These are phyloP conservation scores for Neostethus bicornis DNA, from an alignment of 2,797 vertebrate genomes.

Conservation along the genomic window DNA sequence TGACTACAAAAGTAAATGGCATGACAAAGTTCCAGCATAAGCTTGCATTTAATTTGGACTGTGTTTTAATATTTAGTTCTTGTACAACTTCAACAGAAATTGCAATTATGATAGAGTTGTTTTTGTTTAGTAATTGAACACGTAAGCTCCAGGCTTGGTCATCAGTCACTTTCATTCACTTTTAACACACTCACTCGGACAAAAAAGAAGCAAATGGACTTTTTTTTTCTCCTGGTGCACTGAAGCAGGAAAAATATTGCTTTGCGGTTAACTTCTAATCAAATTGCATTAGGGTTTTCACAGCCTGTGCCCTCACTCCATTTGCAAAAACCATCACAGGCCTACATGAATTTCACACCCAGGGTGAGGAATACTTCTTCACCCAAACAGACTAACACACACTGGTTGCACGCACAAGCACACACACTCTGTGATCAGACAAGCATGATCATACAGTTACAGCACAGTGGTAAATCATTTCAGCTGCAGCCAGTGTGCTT, in stretches of 20 bases:
- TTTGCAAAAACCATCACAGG: conserved; percentile 74
- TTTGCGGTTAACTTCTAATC: conserved; percentile 76
- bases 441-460: conserved; percentile 63
- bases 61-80: conserved; percentile 30
- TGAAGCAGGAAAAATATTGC: conserved; percentile 72
- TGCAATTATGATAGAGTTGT: conserved; percentile 55
- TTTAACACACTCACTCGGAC: conserved; percentile 39
- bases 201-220: conserved; percentile 56
- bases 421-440: conserved; percentile 56
- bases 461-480: conserved; percentile 60
- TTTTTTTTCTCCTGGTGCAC: conserved; percentile 42
- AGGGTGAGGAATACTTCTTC: conserved; percentile 62
- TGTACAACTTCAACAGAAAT: conserved; percentile 54
- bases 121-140: conserved; percentile 65
- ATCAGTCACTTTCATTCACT: conserved; percentile 61
- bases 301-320: conserved; percentile 71
- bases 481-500: conserved; percentile 54
- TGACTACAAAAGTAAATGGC: conserved; percentile 20
- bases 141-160: conserved; percentile 46
- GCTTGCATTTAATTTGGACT: background rate
- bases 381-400: conserved; percentile 42
- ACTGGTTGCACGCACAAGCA: conserved; percentile 24
- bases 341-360: conserved; percentile 71
- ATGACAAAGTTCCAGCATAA: conserved; percentile 20
- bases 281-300: conserved; percentile 78